phyloP scores from a whole-genome alignment of 2,797 vertebrate genomes.

The Salmo trutta region DNA sequence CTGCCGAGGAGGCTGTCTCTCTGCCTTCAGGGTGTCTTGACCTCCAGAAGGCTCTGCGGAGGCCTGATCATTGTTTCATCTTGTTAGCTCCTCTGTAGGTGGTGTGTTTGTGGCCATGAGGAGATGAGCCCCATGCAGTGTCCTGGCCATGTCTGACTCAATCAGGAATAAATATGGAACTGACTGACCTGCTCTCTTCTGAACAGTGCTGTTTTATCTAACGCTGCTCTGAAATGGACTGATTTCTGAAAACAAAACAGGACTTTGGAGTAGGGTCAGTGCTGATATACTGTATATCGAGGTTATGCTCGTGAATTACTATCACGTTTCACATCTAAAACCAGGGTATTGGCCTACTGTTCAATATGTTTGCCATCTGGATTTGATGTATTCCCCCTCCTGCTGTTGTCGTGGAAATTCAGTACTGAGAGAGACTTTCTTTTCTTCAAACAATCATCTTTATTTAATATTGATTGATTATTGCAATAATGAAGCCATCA shows the following conservation, averaged over 20 bases:
- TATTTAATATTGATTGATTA: neutral
- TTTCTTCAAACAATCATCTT: neutral
- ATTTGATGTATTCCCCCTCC: neutral
- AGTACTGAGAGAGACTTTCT: too few species aligned
- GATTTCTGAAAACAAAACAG: neutral
- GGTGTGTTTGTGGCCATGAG: conserved; percentile 5
- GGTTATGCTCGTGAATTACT: neutral
- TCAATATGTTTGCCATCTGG: too few species aligned
- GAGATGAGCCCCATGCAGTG: too few species aligned
- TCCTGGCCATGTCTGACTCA: too few species aligned
- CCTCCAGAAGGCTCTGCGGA: neutral
- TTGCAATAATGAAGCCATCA: too few species aligned
- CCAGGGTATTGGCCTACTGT: neutral
- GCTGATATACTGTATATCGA: neutral
- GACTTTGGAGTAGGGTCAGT: neutral
- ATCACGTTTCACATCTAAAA: neutral
- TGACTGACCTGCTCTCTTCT: neutral
- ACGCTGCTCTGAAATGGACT: neutral
- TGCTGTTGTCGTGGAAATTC: too few species aligned
- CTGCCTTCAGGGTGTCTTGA: neutral
- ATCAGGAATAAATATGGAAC: too few species aligned
- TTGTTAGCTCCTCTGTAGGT: neutral
- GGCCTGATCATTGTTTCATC: conserved; percentile 20
- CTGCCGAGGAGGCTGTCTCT: neutral
- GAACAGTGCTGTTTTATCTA: neutral